Evolutionary conservation across 2,888 invertebrate species (phyloP).

Genomic region (Lasioglossum calceatum): DNA sequence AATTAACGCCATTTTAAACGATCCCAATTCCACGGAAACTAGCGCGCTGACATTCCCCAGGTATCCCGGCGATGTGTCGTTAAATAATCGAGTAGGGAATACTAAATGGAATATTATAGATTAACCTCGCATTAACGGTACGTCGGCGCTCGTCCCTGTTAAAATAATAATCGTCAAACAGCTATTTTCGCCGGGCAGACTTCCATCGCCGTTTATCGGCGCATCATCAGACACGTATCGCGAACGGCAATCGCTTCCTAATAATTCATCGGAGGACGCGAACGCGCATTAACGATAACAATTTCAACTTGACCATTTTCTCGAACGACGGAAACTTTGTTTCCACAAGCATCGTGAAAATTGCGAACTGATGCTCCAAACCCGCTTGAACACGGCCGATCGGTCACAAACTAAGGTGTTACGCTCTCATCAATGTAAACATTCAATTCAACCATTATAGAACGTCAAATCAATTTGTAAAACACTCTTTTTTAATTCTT

Average conservation of each 20-base stretch:
- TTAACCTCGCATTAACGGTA: conserved; percentile 8
- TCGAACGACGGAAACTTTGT: neutral
- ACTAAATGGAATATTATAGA: neutral
- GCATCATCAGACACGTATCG: neutral
- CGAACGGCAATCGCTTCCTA: neutral
- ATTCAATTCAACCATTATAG: too few relatives aligned
- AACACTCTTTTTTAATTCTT: too few relatives aligned
- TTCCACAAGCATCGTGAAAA: neutral
- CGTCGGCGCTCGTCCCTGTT: neutral
- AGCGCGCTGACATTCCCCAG: neutral
- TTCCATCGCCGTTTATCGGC: neutral
- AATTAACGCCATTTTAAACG: conserved; percentile 39
- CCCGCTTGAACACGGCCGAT: neutral
- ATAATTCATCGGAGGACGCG: conserved; percentile 10
- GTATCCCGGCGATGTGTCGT: neutral
- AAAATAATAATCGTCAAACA: conserved; percentile 4
- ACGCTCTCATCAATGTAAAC: too few relatives aligned
- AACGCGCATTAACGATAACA: neutral
- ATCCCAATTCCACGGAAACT: conserved; percentile 16
- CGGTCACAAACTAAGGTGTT: too few relatives aligned
- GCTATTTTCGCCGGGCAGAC: neutral
- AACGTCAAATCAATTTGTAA: too few relatives aligned
- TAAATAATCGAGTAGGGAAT: conserved; percentile 13
- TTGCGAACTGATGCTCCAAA: neutral
- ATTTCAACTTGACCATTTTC: neutral